Evolutionary conservation across 2,113 vertebrate species (phyloP).

Genomic region (Picathartes gymnocephalus): DNA sequence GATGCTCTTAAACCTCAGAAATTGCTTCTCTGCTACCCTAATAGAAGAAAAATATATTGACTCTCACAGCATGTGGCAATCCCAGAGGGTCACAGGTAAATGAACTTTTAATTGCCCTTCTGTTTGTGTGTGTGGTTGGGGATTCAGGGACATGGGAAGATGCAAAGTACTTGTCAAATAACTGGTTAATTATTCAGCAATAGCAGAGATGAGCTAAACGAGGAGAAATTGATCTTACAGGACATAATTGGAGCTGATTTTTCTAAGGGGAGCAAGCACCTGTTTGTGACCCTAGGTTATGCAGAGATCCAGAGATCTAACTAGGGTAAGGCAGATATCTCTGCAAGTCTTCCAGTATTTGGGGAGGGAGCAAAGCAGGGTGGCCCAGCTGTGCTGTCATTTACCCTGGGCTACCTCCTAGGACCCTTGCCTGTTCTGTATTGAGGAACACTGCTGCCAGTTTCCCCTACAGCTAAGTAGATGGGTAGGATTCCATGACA

Average conservation of each 20-base stretch:
- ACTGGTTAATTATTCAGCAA: constrained; percentile 35
- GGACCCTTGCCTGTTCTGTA: neutral
- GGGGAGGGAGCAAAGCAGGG: neutral
- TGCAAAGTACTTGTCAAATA: neutral
- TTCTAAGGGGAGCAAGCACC: neutral
- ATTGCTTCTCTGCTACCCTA: neutral
- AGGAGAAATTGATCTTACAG: neutral
- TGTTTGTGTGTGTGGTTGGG: neutral
- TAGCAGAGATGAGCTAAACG: neutral
- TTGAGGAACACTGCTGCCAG: neutral
- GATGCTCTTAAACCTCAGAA: neutral
- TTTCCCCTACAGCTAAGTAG: neutral
- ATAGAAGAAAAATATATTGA: neutral
- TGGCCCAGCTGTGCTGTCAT: neutral
- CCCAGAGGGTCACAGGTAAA: neutral
- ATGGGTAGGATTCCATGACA: neutral
- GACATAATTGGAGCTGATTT: neutral
- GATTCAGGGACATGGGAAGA: neutral
- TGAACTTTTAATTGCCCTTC: neutral
- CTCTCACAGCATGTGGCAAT: neutral
- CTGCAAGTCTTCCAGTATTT: neutral
- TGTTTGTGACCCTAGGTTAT: neutral
- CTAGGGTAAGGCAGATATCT: neutral
- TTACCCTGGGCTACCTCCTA: neutral
- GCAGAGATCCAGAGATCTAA: neutral